Conservation (phyloP, 2,888 invertebrate species). For the Mamestra brassicae region DNA sequence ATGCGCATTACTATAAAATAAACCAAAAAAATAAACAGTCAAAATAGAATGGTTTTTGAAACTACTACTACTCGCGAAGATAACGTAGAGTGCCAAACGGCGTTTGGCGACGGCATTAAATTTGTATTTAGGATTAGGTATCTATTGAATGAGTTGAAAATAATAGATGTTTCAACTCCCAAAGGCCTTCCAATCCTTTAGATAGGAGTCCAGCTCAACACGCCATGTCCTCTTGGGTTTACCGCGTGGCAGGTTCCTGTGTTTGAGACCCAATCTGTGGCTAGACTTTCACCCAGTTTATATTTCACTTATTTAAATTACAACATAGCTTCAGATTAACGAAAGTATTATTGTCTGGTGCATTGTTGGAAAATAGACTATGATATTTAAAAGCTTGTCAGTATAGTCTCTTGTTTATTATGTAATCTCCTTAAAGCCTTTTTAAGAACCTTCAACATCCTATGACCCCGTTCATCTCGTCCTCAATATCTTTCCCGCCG, state of each 20-base stretch:
- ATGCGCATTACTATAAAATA: no score
- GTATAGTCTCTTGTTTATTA: no score
- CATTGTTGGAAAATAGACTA: background rate
- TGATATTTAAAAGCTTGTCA: conserved; percentile 1
- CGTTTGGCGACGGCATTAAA: background rate
- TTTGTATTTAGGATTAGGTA: conserved; percentile 1
- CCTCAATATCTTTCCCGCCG: conserved; percentile 39
- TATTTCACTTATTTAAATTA: no score
- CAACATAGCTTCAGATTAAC: background rate
- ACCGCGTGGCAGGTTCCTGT: no score
- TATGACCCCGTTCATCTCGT: background rate
- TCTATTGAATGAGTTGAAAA: background rate
- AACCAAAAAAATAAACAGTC: no score
- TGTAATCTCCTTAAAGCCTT: background rate
- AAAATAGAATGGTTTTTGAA: background rate
- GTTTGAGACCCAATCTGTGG: no score
- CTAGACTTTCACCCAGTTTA: no score
- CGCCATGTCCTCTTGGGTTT: no score
- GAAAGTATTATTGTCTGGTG: background rate
- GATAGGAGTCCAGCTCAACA: no score
- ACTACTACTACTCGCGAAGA: conserved; percentile 6
- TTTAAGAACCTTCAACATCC: conserved; percentile 5
- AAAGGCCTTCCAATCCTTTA: no score
- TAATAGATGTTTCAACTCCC: background rate
- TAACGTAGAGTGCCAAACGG: conserved; percentile 3